Percentiles rank a stretch among this genome's conserved stretches.
phyloP scores from a whole-genome alignment of 2,888 invertebrate genomes.

The Dolomedes plantarius region DNA sequence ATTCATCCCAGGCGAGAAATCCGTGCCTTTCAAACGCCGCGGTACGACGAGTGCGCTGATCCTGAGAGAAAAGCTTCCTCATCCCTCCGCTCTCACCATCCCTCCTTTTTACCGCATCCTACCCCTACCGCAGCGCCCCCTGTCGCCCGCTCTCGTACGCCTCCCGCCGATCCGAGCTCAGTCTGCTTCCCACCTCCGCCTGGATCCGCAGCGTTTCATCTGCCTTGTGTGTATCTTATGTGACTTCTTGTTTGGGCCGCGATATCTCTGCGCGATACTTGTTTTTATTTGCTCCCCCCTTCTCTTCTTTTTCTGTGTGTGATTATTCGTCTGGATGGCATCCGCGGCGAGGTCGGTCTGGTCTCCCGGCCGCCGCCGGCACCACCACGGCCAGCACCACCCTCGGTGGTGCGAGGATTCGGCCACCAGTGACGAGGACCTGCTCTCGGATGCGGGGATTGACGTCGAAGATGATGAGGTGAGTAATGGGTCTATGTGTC shows the following conservation, averaged over 20 bases:
- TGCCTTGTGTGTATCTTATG: too few species aligned
- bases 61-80: background rate
- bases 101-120: constrained; percentile 16
- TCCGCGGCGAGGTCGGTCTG: constrained; percentile 31
- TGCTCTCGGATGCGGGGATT: constrained; percentile 67
- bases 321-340: constrained; percentile 14
- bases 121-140: constrained; percentile 18
- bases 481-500: constrained; percentile 33
- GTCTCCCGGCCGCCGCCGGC: constrained; percentile 50
- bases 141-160: background rate
- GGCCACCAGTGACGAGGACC: constrained; percentile 64
- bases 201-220: background rate
- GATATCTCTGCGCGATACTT: too few species aligned
- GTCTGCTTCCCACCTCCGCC: background rate
- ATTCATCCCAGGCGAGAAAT: background rate
- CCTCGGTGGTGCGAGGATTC: constrained; percentile 48
- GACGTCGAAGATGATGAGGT: constrained; percentile 69
- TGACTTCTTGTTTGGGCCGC: too few species aligned
- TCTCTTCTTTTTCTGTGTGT: constrained; percentile 13
- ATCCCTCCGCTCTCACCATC: constrained; percentile 11
- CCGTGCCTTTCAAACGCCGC: constrained; percentile 1
- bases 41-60: background rate
- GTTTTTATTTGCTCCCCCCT: too few species aligned
- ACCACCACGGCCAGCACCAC: too few species aligned
- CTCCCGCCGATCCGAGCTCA: background rate